Base-by-base conservation (phyloP, 2,888 invertebrate genomes). In the Chaetogeoica ovagalla region DNA sequence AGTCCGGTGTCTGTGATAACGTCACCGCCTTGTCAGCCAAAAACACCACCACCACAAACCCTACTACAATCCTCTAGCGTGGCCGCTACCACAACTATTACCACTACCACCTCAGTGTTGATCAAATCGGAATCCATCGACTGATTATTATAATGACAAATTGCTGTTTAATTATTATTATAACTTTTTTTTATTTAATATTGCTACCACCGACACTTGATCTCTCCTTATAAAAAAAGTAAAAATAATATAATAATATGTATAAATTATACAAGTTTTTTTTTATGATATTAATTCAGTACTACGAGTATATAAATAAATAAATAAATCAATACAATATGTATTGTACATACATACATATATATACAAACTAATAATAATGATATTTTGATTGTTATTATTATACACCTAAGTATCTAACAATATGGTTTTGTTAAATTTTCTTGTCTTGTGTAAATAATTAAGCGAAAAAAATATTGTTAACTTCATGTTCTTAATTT, bases 1-100 rank as follows among this genome's bases (percentile, higher is more conserved):
- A 85, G 85, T 82, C 85, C 85, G 3, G 85, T 85, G 71, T 85
- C 85, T 4, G 85, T 85, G 55, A 85, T 85, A 68, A 85, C 85
- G 15, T 84, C 85, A n/a, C 84, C 84, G 30, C 76, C 84, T 30
- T 82, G 84, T 69, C 75, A 52, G 39, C 52, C 57, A 8, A 74
- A 37, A 69, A 43, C 81, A 19, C 82, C 82, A 39, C 48, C 81
- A n/a, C 81, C 71, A 19, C 83, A 84, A 63, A 84, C 84, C 81
- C 84, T 84, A 81, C 84, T 85, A 3, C 85, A 85, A 74, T 85
- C 85, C 7, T 84, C 84, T 30, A 85, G 84, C 57, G 84, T 85
- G 17, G 84, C 84, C 19, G 83, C 84, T 17, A 81, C 84, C 30
- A 82, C 83, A 39, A 48, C 73, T 21, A 69, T 65, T 39, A 52